Base-by-base conservation (phyloP, 2,888 invertebrate species). In the Habrosyne pyritoides region DNA sequence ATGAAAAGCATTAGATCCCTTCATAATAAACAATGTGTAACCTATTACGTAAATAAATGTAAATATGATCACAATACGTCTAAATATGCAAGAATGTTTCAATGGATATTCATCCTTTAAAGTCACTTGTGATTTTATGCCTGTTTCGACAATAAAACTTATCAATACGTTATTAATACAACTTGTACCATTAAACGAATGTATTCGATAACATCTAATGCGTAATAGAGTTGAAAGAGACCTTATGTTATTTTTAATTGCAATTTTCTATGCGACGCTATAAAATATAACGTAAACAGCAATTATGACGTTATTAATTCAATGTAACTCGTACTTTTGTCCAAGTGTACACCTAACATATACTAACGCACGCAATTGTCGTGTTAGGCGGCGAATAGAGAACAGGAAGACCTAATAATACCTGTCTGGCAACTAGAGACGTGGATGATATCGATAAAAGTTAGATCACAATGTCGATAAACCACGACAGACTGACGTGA, bases 381-480 rank as follows among this genome's bases (percentile, higher is more conserved):
- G 78, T 81, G 81, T 84, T 81, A 76, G 80, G 66, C 67, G 66
- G 69, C 79, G 81, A 83, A 86, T 84, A 77, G 84, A 88, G 85
- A 86, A 81, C 87, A 87, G 87, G 89, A 90, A 90, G 87, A 89
- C 88, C 87, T 90, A 89, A 90, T 89, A 89, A 88, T 90, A 90
- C 90, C 81, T 78, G 89, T 86, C 87, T 85, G 79, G 80, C 67
- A 42, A 64, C 83, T 86, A 90, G 90, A 76, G 87, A 83, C 77
- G 85, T 57, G 59, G 62, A 56, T 54, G 67, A 66, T 76, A 73
- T 79, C 79, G 81, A 81, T 71, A 71, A 59, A 66, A 66, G 72
- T 75, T 79, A 75, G 67, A 64, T 64, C 62, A 68, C 63, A 67
- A 64, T 58, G 61, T 58, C 62, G 65, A 57, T 59, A 55, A 33